These are phyloP conservation scores for Lamellibrachia satsuma DNA, from an alignment of 2,888 invertebrate genomes.

Conservation along the genomic window DNA sequence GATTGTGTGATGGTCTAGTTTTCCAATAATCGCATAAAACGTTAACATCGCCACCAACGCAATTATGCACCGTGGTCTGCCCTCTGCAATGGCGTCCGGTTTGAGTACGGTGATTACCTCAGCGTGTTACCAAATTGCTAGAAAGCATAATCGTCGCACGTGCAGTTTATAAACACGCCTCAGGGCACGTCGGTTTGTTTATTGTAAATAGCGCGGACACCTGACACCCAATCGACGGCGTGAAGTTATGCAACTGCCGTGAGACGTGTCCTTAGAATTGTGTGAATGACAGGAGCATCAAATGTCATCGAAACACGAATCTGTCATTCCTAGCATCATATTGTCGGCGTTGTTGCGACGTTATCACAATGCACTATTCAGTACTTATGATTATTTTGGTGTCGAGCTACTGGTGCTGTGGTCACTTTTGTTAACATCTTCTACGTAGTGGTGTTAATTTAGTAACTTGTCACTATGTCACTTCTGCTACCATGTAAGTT, in stretches of 20 bases:
- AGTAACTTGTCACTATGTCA: no score
- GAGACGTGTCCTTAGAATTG: not conserved
- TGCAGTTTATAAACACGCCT: not conserved
- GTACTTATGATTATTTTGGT: no score
- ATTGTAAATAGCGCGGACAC: not conserved
- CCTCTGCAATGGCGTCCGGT: not conserved
- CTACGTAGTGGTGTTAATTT: no score
- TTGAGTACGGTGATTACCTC: not conserved
- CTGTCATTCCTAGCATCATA: not conserved
- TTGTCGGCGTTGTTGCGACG: not conserved
- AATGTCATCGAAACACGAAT: not conserved
- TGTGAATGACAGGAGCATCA: not conserved
- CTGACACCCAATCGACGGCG: not conserved
- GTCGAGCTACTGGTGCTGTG: no score
- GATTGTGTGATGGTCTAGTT: no score
- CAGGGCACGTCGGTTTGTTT: not conserved
- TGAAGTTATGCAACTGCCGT: not conserved
- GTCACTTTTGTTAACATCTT: no score
- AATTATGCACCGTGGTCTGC: no score
- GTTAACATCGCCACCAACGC: no score
- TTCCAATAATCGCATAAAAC: no score
- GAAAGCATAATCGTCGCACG: not conserved
- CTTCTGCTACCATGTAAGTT: no score
- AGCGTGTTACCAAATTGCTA: slow-evolving; percentile 8
- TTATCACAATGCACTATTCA: not conserved